These are phyloP conservation scores for Heliconius himera DNA, from an alignment of 1,140 invertebrate genomes.

Conservation along the genomic window DNA sequence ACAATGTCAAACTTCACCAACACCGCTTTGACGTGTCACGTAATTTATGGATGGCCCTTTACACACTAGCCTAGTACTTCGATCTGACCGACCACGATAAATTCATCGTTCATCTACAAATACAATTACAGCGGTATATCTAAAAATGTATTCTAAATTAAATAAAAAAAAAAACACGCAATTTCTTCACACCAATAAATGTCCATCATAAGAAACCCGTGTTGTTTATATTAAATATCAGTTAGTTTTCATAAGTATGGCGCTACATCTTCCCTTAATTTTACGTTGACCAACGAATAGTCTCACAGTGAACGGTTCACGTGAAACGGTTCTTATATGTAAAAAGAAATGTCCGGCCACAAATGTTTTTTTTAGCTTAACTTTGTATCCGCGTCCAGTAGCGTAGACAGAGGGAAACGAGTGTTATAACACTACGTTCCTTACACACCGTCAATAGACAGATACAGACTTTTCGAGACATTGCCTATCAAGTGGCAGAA, in stretches of 20 bases:
- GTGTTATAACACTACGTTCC: too few species aligned
- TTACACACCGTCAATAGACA: too few species aligned
- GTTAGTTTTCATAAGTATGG: slow-evolving; percentile 28
- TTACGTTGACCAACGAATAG: slow-evolving; percentile 14
- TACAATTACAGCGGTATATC: not conserved
- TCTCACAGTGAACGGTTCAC: slow-evolving; percentile 19
- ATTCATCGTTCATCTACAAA: slow-evolving; percentile 6
- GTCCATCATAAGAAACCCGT: slow-evolving; percentile 10
- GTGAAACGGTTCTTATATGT: not conserved
- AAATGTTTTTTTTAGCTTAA: not conserved
- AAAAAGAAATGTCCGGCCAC: slow-evolving; percentile 21
- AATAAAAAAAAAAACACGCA: not conserved
- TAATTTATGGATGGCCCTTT: too few species aligned
- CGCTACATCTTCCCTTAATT: slow-evolving; percentile 26
- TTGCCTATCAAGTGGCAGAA: too few species aligned
- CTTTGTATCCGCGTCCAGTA: too few species aligned
- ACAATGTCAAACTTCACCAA: too few species aligned
- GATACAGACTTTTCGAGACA: too few species aligned
- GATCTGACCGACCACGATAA: slow-evolving; percentile 43
- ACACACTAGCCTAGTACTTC: slow-evolving; percentile 63
- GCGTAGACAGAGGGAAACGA: too few species aligned
- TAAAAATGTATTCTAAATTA: slow-evolving; percentile 16
- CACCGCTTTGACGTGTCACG: too few species aligned
- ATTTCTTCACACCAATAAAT: slow-evolving; percentile 8
- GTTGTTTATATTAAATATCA: slow-evolving; percentile 9